Base-by-base conservation (phyloP, 2,888 invertebrate genomes). In the Melipona bicolor region DNA sequence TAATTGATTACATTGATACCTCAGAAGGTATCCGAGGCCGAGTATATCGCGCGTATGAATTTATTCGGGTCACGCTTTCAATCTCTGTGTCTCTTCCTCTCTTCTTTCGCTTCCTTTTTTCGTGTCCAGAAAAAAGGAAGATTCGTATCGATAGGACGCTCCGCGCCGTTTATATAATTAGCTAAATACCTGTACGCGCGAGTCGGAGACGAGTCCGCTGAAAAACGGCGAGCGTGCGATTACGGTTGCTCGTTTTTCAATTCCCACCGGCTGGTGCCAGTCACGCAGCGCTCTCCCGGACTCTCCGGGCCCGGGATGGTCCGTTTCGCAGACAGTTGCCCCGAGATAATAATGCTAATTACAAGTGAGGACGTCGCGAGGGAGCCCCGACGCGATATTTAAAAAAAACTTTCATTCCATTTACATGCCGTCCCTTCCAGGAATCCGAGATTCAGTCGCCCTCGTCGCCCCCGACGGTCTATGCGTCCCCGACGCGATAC, bases 321-420 rank as follows among this genome's bases (percentile, higher is more conserved):
- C 77, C 77, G 77, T 81, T 84, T 77, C 83, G 83, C 73, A 77
- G 88, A 85, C 88, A 87, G 89, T 88, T 81, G 81, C 76, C 80
- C 84, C 85, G 85, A 87, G 90, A 89, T 91, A 91, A 92, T 90
- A 91, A 90, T 90, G 89, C 91, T 91, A 92, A 91, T 91, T 91
- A 89, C 90, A 86, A 86, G 54, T 68, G 86, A 89, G 86, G 84
- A 89, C 84, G 80, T 80, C 85, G 83, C 84, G 78, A 80, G 81
- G 80, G 79, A 76, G 83, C 67, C 71, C 74, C 76, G 85, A 85
- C 85, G 87, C 79, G 90, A 91, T 87, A 90, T 92, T 92, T 89
- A 89, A 91, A 92, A 90, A 91, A 89, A 87, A 75, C 83, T 86
- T 88, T 90, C 86, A 91, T 91, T 90, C 90, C 90, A 92, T 92